Evolutionary conservation across 1,140 invertebrate species (phyloP).

Genomic region (Dinoponera quadriceps): DNA sequence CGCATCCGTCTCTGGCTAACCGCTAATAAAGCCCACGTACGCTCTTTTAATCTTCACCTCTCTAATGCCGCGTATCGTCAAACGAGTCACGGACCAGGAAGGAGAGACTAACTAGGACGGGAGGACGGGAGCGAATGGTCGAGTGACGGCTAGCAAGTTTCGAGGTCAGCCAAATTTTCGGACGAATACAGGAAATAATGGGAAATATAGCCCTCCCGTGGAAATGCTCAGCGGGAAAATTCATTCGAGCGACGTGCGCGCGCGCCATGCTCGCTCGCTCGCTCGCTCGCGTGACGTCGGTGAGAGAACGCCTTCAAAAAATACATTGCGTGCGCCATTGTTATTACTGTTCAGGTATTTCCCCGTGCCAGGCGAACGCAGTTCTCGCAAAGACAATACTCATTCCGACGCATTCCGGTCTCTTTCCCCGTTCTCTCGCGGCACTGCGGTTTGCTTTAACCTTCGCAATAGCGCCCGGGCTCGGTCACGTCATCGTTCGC

Average conservation of each 20-base stretch:
- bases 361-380: conserved; percentile 18
- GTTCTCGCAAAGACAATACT: conserved; percentile 51
- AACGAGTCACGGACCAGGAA: not conserved
- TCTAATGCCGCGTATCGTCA: not conserved
- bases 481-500: conserved; percentile 54
- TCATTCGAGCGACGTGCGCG: not conserved
- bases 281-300: too few relatives aligned
- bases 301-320: conserved; percentile 42
- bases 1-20: not conserved
- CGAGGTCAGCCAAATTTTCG: not conserved
- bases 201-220: too few relatives aligned
- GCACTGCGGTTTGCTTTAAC: conserved; percentile 47
- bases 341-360: conserved; percentile 59
- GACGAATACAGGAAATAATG: too few relatives aligned
- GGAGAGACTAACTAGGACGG: not conserved
- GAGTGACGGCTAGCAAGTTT: not conserved
- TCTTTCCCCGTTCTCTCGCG: conserved; percentile 10
- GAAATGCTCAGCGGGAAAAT: not conserved
- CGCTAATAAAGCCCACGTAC: not conserved
- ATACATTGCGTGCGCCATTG: conserved; percentile 49
- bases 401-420: conserved; percentile 40
- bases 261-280: not conserved
- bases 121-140: too few relatives aligned
- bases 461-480: conserved; percentile 45
- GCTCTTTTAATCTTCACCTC: not conserved